Evolutionary conservation across 2,888 invertebrate species (phyloP), one percentile per base, ranked within the genome.

Genomic region (Plebejus melissa): DNA sequence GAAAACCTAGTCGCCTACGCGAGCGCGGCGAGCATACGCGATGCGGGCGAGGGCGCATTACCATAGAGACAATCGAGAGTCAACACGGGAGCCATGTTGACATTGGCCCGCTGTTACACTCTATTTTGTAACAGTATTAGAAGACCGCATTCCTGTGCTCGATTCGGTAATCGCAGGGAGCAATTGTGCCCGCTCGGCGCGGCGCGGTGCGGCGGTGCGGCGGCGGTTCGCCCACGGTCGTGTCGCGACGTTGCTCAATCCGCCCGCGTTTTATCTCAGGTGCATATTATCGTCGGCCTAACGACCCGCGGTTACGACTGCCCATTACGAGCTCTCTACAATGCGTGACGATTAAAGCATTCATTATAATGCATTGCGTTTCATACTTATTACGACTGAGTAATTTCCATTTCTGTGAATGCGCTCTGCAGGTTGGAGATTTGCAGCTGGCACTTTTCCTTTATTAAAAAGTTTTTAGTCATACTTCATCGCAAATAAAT

Each of bases 1-100:
- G 91, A 88, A 90, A 90, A 90, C 86, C 87, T 88, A 88, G 86
- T 88, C 92, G 89, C 91, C 91, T 87, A 90, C 91, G 85, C 89
- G 84, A 84, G 81, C 81, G 82, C 82, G 82, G 80, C 78, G 80
- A 85, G 84, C 84, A 85, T 86, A 83, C 83, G 80, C 83, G 83
- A 85, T 83, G 85, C 85, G 81, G 80, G 82, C 84, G 83, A 80
- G 80, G 79, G 80, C 83, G 78, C 82, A 90, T 91, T 90, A 89
- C 83, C 90, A 91, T 90, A 88, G 83, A 85, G 83, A 88, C 81
- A 81, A 83, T 82, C 81, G 80, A 79, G 76, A 81, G 79, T 80
- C 79, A 79, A 79, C 79, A 81, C 81, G 78, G 81, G 85, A 88
- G 88, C 88, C 86, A 86, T 87, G 88, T 88, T 92, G 93, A 93